Conservation (phyloP, 2,888 invertebrate species). For the Alloplasta piceator region DNA sequence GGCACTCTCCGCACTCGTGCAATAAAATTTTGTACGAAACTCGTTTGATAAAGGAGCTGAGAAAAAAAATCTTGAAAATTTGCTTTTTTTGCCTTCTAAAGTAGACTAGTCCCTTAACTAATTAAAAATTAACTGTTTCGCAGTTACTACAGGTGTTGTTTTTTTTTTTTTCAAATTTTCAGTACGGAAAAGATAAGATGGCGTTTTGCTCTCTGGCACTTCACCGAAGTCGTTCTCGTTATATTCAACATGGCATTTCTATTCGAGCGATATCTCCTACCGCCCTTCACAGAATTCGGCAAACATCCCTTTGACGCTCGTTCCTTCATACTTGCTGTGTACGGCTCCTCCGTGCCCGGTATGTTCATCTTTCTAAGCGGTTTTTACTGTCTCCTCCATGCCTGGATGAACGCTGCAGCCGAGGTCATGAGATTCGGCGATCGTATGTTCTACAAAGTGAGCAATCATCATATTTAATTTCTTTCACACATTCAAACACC, state of each 20-base stretch:
- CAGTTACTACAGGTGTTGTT: neutral
- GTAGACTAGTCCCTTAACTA: too few relatives aligned
- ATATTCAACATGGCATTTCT: constrained; percentile 93
- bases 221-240: constrained; percentile 91
- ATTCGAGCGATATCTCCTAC: constrained; percentile 90
- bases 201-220: constrained; percentile 88
- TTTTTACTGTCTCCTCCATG: constrained; percentile 95
- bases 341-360: constrained; percentile 90
- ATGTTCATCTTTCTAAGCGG: constrained; percentile 89
- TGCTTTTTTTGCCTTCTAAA: too few relatives aligned
- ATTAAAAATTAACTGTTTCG: too few relatives aligned
- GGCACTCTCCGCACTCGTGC: too few relatives aligned
- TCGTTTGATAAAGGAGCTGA: too few relatives aligned
- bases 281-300: constrained; percentile 88
- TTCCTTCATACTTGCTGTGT: constrained; percentile 86
- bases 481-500: too few relatives aligned
- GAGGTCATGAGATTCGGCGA: constrained; percentile 95
- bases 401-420: constrained; percentile 96
- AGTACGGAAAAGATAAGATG: constrained; percentile 90
- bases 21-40: too few relatives aligned
- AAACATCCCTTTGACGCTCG: constrained; percentile 83
- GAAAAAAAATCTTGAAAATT: too few relatives aligned
- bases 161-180: constrained; percentile 73
- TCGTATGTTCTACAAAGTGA: constrained; percentile 90
- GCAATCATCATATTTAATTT: constrained; percentile 46